Percentiles rank a stretch among this genome's conserved stretches.
Evolutionary conservation across 1,140 invertebrate genomes (phyloP).

Genomic region (Whitmania pigra): DNA sequence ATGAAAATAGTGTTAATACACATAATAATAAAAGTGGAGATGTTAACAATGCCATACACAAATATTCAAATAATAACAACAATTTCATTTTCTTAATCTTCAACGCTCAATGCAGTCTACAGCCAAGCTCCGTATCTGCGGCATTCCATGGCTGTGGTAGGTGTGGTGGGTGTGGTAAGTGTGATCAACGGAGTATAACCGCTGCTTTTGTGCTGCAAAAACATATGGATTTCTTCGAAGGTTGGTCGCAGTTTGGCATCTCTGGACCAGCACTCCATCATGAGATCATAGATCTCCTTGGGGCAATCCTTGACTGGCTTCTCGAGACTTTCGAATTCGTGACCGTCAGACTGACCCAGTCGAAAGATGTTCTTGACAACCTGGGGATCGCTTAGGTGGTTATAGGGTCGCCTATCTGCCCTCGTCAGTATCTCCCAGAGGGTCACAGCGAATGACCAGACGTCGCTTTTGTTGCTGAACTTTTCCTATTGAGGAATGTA

Average conservation of each 20-base stretch:
- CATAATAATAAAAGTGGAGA: background rate
- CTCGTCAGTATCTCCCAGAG: conserved; percentile 79
- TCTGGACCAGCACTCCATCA: conserved; percentile 83
- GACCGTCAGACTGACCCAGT: conserved; percentile 32
- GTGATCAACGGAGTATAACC: conserved; percentile 43
- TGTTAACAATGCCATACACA: background rate
- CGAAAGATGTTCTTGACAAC: conserved; percentile 50
- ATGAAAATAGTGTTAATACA: conserved; percentile 2
- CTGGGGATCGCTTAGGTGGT: conserved; percentile 61
- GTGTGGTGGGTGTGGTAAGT: too few relatives aligned
- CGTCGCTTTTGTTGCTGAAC: conserved; percentile 56
- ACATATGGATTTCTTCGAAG: conserved; percentile 72
- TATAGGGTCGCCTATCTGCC: conserved; percentile 65
- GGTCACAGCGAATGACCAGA: conserved; percentile 74
- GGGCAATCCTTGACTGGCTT: conserved; percentile 30
- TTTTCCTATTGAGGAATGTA: conserved; percentile 23
- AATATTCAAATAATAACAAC: conserved; percentile 1
- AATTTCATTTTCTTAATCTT: background rate
- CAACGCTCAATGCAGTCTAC: too few relatives aligned
- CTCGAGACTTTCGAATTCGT: conserved; percentile 32
- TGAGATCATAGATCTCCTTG: conserved; percentile 56
- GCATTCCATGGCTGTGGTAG: too few relatives aligned
- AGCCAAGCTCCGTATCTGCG: too few relatives aligned
- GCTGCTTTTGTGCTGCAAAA: conserved; percentile 69
- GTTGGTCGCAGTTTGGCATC: conserved; percentile 59